Percentiles rank a stretch among this genome's conserved stretches.
Conservation (phyloP, 2,888 invertebrate species). For the Drosophila heteroneura region DNA sequence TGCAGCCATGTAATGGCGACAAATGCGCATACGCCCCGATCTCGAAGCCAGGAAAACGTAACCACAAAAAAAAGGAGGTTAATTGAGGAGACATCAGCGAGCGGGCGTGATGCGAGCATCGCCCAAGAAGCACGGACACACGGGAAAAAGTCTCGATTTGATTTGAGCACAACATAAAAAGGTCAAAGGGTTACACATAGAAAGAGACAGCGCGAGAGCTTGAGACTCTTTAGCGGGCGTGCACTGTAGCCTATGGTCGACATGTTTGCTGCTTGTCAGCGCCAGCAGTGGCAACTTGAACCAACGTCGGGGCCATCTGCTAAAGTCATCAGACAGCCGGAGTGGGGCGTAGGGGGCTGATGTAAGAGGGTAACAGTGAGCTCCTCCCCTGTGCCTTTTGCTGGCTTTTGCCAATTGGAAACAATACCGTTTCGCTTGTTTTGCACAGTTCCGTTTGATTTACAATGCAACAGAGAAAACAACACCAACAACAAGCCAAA, state of each 20-base stretch:
- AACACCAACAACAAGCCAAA: slow-evolving; percentile 61
- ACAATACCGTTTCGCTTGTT: slow-evolving; percentile 80
- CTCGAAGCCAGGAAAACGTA: slow-evolving; percentile 1
- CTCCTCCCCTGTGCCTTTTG: slow-evolving; percentile 66
- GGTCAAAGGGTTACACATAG: slow-evolving; percentile 64
- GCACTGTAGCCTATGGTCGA: slow-evolving; percentile 52
- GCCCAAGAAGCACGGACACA: slow-evolving; percentile 72
- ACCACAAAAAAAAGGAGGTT: slow-evolving; percentile 61
- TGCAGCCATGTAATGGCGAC: slow-evolving; percentile 66
- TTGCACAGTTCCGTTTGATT: slow-evolving; percentile 78
- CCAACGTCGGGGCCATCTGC: slow-evolving; percentile 70
- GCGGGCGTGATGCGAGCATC: slow-evolving; percentile 79
- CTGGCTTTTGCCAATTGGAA: slow-evolving; percentile 71
- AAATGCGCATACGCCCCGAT: slow-evolving; percentile 77
- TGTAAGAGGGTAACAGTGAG: slow-evolving; percentile 23
- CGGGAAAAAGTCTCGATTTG: slow-evolving; percentile 66
- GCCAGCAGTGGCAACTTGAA: slow-evolving; percentile 76
- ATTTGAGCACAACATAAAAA: slow-evolving; percentile 77
- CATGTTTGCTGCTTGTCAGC: slow-evolving; percentile 69
- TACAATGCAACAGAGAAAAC: slow-evolving; percentile 62
- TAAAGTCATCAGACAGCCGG: slow-evolving; percentile 58
- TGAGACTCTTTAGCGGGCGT: slow-evolving; percentile 57
- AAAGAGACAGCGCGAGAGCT: slow-evolving; percentile 1
- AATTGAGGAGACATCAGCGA: slow-evolving; percentile 79
- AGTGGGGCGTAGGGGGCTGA: not conserved